phyloP scores from a whole-genome alignment of 2,797 vertebrate genomes.

The Todus mexicanus region DNA sequence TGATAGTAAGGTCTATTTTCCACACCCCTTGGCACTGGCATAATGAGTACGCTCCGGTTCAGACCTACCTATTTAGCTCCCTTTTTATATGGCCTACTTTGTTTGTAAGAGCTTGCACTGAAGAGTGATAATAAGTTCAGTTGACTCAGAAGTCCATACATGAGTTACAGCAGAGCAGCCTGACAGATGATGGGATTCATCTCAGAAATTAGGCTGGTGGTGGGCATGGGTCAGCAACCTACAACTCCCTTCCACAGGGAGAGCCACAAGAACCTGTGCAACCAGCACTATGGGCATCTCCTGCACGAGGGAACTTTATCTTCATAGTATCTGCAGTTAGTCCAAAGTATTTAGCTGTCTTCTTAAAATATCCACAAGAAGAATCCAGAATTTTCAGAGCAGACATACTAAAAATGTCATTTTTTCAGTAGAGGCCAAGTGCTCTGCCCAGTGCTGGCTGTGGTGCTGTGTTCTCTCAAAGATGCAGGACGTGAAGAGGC shows the following conservation, averaged over 20 bases:
- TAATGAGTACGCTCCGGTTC: not conserved
- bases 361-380: not conserved
- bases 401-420: not conserved
- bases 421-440: not conserved
- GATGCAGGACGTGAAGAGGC: not conserved
- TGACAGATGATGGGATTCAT: not conserved
- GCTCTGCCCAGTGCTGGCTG: not conserved
- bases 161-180: not conserved
- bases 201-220: not conserved
- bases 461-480: not conserved
- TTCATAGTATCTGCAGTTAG: not conserved
- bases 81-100: fast-evolving
- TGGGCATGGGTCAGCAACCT: not conserved
- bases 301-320: not conserved
- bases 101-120: not conserved
- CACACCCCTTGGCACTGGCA: not conserved
- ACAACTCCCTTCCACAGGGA: not conserved
- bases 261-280: not conserved
- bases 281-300: not conserved
- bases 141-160: not conserved
- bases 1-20: not conserved
- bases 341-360: not conserved
- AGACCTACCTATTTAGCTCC: not conserved
- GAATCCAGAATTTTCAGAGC: not conserved
- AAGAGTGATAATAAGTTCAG: not conserved